Conservation (phyloP, 1,140 invertebrate species). For the Drosophila bipectinata region DNA sequence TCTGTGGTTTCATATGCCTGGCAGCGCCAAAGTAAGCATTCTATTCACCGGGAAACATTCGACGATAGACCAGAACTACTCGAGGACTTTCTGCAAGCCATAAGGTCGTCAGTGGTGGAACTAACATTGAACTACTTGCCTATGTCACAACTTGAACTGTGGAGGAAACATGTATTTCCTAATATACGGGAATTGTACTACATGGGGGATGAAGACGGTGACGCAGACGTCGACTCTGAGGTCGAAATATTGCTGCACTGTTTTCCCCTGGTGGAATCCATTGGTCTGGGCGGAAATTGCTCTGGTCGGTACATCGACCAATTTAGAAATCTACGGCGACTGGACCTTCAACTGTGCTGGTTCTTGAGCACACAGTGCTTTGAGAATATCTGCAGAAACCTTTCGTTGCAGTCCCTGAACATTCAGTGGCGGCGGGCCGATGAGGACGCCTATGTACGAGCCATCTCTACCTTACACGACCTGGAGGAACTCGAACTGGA, state of each 20-base stretch:
- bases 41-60: constrained; percentile 10
- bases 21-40: constrained; percentile 16
- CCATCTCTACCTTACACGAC: constrained; percentile 6
- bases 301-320: constrained; percentile 21
- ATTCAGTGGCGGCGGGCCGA: constrained; percentile 24
- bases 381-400: constrained; percentile 23
- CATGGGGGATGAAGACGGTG: constrained; percentile 25
- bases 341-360: constrained; percentile 42
- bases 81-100: constrained; percentile 14
- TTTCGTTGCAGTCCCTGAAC: constrained; percentile 12
- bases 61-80: not conserved
- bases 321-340: constrained; percentile 18
- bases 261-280: constrained; percentile 27
- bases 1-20: constrained; percentile 19
- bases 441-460: constrained; percentile 14
- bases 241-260: constrained; percentile 15
- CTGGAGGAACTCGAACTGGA: constrained; percentile 35
- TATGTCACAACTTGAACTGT: constrained; percentile 14
- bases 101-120: constrained; percentile 6
- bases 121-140: constrained; percentile 18
- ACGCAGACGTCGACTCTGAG: constrained; percentile 20
- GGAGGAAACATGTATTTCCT: constrained; percentile 14
- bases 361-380: constrained; percentile 11
- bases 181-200: constrained; percentile 16
- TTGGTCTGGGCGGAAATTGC: constrained; percentile 26